Conservation (phyloP, 30 jellyfish, hydroid and myxozoan genomes). For the Chironex yamaguchii region DNA sequence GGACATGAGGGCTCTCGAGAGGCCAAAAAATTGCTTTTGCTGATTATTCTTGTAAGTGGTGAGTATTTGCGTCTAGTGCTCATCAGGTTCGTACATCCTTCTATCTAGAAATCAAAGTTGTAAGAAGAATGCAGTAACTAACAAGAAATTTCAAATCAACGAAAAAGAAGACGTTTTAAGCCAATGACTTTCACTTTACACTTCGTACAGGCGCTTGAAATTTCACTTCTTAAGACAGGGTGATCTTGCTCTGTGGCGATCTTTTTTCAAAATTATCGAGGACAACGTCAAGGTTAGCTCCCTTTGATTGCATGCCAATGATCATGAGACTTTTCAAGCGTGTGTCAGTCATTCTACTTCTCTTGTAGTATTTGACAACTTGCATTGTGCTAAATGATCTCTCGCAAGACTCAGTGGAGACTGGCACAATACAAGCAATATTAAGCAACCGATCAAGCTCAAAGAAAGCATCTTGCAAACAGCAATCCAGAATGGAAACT, state of each 20-base stretch:
- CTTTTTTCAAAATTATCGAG: not conserved
- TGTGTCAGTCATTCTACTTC: constrained; percentile 15
- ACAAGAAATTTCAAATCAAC: too few relatives aligned
- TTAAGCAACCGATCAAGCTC: constrained; percentile 6
- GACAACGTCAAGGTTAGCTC: not conserved
- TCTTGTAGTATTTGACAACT: not conserved
- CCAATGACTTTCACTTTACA: too few relatives aligned
- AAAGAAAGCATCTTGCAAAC: constrained; percentile 9
- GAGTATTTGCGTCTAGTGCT: too few relatives aligned
- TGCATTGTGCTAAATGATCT: constrained; percentile 14
- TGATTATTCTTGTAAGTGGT: too few relatives aligned
- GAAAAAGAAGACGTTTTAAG: too few relatives aligned
- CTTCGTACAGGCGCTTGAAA: too few relatives aligned
- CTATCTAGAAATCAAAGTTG: too few relatives aligned
- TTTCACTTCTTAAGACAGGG: not conserved
- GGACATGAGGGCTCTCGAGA: too few relatives aligned
- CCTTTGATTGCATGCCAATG: not conserved
- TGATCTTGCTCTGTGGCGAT: not conserved
- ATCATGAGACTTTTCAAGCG: not conserved
- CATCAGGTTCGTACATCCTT: too few relatives aligned
- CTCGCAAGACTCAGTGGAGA: constrained; percentile 2
- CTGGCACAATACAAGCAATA: not conserved
- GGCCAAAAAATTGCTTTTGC: too few relatives aligned
- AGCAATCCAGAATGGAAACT: not conserved
- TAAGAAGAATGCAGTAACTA: too few relatives aligned